Conservation (phyloP, 2,888 invertebrate genomes). For the Nomada goodeniana region DNA sequence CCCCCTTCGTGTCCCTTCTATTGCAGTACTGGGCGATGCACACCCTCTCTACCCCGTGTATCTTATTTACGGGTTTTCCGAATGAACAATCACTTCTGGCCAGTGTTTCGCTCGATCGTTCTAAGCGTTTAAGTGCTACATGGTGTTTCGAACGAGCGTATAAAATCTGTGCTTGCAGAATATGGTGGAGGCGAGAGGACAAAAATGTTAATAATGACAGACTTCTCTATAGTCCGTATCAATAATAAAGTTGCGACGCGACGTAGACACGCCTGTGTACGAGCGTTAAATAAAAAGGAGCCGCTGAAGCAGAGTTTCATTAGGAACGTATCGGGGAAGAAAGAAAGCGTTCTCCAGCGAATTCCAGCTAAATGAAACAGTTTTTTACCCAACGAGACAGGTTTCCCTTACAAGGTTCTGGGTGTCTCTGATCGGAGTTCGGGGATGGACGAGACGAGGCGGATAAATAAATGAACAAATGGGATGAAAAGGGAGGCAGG, state of each 20-base stretch:
- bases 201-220: too few relatives aligned
- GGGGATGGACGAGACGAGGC: neutral
- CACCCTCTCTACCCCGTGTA: neutral
- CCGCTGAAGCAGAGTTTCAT: neutral
- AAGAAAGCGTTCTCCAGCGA: neutral
- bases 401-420: neutral
- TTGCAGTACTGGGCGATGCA: neutral
- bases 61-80: slow-evolving; percentile 11
- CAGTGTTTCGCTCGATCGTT: slow-evolving; percentile 8
- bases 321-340: neutral
- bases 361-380: slow-evolving; percentile 20
- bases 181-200: too few relatives aligned
- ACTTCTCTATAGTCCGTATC: too few relatives aligned
- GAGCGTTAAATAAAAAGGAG: neutral
- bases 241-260: too few relatives aligned
- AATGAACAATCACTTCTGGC: neutral
- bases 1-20: neutral
- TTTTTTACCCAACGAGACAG: neutral
- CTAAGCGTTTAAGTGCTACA: slow-evolving; percentile 6
- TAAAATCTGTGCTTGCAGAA: too few relatives aligned
- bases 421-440: neutral
- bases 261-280: too few relatives aligned
- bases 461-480: slow-evolving; percentile 18
- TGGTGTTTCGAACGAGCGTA: neutral
- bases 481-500: neutral